phyloP scores from a whole-genome alignment of 2,888 invertebrate genomes.

The Sinohyriopsis cumingii region DNA sequence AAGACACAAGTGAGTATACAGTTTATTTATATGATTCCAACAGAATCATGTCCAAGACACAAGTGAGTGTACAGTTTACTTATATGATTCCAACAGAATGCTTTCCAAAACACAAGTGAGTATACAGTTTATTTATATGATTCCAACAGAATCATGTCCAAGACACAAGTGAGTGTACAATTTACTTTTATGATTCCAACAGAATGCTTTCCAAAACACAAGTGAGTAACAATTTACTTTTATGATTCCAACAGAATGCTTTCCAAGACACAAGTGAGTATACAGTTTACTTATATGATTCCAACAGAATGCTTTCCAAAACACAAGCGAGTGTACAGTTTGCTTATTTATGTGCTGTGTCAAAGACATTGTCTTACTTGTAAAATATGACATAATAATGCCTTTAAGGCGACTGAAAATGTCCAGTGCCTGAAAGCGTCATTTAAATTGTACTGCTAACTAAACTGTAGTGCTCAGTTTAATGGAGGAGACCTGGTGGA shows the following conservation, averaged over 20 bases:
- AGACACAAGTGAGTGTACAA: background rate
- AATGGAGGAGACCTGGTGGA: no score
- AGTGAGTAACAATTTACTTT: conserved; percentile 45
- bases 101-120: no score
- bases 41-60: conserved; percentile 64
- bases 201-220: conserved; percentile 65
- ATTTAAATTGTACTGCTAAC: no score
- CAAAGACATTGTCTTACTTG: background rate
- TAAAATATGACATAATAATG: no score
- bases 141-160: no score
- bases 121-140: background rate
- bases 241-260: no score
- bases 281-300: conserved; percentile 37
- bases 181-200: conserved; percentile 52
- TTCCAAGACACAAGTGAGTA: background rate
- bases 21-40: conserved; percentile 52
- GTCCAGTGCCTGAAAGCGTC: background rate
- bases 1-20: no score
- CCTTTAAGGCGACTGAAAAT: no score
- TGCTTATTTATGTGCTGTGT: background rate
- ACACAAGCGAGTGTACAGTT: conserved; percentile 59
- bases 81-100: background rate
- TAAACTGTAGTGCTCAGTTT: no score
- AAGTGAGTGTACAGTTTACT: conserved; percentile 50
- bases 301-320: conserved; percentile 64